phyloP scores from a whole-genome alignment of 2,113 vertebrate genomes.

The Oreochromis tanganicae region DNA sequence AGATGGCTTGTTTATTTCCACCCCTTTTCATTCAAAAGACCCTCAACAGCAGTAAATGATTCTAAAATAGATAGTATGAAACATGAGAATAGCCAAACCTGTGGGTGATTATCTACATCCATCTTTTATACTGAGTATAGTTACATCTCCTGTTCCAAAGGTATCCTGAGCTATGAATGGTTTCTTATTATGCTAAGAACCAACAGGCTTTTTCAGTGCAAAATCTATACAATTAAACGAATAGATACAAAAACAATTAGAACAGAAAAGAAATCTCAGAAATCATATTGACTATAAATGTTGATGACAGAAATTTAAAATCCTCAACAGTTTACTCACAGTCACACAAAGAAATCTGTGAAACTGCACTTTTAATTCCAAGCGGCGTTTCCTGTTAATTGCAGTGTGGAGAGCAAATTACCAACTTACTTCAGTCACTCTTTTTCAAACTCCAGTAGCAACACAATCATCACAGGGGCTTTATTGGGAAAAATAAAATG shows the following conservation, averaged over 20 bases:
- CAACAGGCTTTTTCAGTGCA: neutral
- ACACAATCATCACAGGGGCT: neutral
- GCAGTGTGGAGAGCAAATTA: neutral
- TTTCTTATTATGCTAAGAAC: neutral
- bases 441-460: neutral
- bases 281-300: neutral
- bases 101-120: neutral
- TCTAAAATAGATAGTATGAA: fast-evolving
- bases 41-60: neutral
- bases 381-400: neutral
- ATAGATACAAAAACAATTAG: neutral
- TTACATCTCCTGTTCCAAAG: neutral
- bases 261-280: neutral
- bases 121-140: fast-evolving
- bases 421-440: neutral
- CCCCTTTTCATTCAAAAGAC: neutral
- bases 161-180: neutral
- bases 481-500: fast-evolving
- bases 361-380: neutral
- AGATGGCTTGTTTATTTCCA: neutral
- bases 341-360: neutral
- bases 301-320: neutral
- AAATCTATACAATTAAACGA: neutral
- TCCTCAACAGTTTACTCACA: neutral
- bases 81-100: too few relatives aligned